Evolutionary conservation across 2,113 vertebrate species (phyloP), one percentile per base, ranked within the genome.

Genomic region (Dascyllus trimaculatus): DNA sequence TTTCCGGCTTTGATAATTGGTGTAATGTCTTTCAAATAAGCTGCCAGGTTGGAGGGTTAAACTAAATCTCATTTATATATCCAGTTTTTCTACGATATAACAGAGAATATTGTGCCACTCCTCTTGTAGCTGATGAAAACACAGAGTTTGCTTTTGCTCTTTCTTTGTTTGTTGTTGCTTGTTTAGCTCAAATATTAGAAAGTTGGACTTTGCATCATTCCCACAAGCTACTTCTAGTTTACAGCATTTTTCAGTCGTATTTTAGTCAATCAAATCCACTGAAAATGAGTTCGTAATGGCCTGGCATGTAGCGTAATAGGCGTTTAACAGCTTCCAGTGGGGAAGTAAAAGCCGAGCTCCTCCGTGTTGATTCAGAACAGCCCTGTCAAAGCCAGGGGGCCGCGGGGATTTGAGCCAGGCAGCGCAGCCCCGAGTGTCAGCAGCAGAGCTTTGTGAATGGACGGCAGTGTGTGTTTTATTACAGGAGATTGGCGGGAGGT

Each of bases 381-480:
- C 71, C 45, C 61, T 49, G 85, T 84, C 72, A 71, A 78, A 82
- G 81, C 69, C 53, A 11, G 57, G 78, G 67, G 82, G 86, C 57
- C 24, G 26, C 45, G 1, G 75, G 86, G 86, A 81, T 87, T 81
- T 71, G 78, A 85, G 75, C 72, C 75, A 65, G 82, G 82, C 86
- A 75, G 83, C 70, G 0, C 74, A 66, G 80, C 81, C 32, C 71
- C 25, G 65, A 71, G 63, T 80, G 88, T 89, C 85, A 83, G 87
- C 85, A 77, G 68, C 76, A 63, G n/a, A 35, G 82, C 80, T 90
- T 71, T 89, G 85, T 93, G 90, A 94, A 94, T 92, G 81, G 88
- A 87, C 48, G 65, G 71, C 87, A 89, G 85, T 90, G 90, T 93
- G 88, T 87, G 78, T 89, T 93, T 90, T 90, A 91, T 91, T 91